A percentile compares a stretch with the other conserved stretches of the same genome.
These are phyloP conservation scores for Cinara cedri DNA, from an alignment of 2,888 invertebrate genomes.

Conservation along the genomic window DNA sequence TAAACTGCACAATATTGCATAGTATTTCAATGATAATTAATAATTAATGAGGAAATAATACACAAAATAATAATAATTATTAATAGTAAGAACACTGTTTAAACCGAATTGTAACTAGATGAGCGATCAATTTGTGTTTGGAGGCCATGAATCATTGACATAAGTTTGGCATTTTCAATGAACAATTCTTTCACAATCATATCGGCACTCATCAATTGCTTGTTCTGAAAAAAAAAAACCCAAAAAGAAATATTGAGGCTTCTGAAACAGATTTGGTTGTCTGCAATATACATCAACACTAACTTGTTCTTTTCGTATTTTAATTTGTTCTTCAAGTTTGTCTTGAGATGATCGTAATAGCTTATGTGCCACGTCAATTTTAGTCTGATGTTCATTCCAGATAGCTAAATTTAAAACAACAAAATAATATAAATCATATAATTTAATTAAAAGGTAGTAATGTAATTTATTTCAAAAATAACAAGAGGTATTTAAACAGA, in stretches of 20 bases:
- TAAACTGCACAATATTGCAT: neutral
- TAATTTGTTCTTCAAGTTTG: constrained; percentile 67
- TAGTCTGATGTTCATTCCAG: constrained; percentile 51
- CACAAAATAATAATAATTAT: constrained; percentile 3
- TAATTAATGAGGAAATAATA: neutral
- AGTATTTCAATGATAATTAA: constrained; percentile 17
- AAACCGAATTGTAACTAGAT: constrained; percentile 61
- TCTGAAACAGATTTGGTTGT: neutral
- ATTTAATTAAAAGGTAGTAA: too few species aligned
- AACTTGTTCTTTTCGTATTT: constrained; percentile 67
- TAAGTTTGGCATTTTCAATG: constrained; percentile 81
- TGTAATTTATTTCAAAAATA: too few species aligned
- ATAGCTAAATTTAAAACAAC: constrained; percentile 29
- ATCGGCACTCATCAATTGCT: constrained; percentile 76
- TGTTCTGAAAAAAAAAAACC: constrained; percentile 64
- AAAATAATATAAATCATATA: neutral
- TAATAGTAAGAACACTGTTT: constrained; percentile 11
- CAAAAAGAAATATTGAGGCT: neutral
- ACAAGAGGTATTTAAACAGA: too few species aligned
- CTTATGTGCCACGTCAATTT: constrained; percentile 43
- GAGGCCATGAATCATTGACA: constrained; percentile 69
- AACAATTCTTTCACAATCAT: constrained; percentile 81
- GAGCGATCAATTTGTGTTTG: constrained; percentile 69
- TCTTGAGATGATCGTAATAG: constrained; percentile 66
- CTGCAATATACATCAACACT: constrained; percentile 11